Conservation (phyloP, 2,888 invertebrate genomes). For the Drosophila kambysellisi region DNA sequence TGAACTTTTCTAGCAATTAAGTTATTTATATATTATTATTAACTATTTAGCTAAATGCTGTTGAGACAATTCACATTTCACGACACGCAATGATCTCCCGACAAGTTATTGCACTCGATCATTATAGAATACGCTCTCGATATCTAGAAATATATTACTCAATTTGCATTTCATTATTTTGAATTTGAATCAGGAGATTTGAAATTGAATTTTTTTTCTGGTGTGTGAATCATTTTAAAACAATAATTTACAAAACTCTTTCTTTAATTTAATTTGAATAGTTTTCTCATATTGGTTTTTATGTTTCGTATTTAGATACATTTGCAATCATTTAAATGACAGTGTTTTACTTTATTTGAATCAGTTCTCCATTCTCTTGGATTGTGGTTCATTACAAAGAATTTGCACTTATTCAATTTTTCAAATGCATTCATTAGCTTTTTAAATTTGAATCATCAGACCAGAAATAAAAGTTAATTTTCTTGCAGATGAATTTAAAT, state of each 20-base stretch:
- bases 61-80: slow-evolving; percentile 30
- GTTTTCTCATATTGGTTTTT: neutral
- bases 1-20: slow-evolving; percentile 70
- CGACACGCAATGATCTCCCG: slow-evolving; percentile 53
- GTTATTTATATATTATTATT: slow-evolving; percentile 30
- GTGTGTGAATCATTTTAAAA: neutral
- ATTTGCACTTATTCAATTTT: neutral
- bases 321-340: neutral
- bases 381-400: neutral
- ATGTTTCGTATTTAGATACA: neutral
- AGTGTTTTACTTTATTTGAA: neutral
- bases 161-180: neutral
- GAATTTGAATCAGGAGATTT: slow-evolving; percentile 23
- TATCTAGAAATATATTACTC: slow-evolving; percentile 1
- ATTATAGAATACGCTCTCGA: slow-evolving; percentile 9
- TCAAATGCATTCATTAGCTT: neutral
- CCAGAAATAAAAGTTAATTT: slow-evolving; percentile 1
- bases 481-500: neutral
- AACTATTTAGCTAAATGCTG: slow-evolving; percentile 19
- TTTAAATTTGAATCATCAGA: slow-evolving; percentile 17
- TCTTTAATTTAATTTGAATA: neutral
- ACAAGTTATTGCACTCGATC: slow-evolving; percentile 32
- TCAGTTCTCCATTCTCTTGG: neutral
- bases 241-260: neutral
- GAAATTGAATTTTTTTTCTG: neutral